Conservation (phyloP, 2,888 invertebrate genomes). For the Rhabditoides inermis region DNA sequence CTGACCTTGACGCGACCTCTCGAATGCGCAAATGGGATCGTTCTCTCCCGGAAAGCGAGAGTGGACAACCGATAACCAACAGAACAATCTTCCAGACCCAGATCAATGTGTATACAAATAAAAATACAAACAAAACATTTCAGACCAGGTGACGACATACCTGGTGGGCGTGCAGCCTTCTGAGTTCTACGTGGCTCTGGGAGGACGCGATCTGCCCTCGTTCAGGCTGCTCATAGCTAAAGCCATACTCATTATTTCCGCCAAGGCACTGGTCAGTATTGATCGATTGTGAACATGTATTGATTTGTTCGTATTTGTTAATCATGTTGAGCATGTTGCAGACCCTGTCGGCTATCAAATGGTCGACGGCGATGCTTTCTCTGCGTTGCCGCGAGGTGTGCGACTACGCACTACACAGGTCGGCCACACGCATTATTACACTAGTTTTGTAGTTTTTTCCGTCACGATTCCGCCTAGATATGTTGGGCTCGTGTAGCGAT, state of each 20-base stretch:
- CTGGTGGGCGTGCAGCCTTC: constrained; percentile 59
- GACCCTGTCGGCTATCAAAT: constrained; percentile 55
- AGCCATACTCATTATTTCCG: constrained; percentile 52
- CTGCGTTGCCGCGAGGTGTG: constrained; percentile 57
- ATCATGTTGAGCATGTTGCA: constrained; percentile 44
- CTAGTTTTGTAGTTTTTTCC: no score
- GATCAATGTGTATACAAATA: no score
- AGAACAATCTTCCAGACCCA: no score
- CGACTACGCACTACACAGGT: no score
- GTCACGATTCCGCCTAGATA: no score
- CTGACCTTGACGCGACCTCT: neutral
- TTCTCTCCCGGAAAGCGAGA: neutral
- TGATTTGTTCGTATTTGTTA: constrained; percentile 32
- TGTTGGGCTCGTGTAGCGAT: no score
- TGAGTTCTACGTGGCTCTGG: constrained; percentile 58
- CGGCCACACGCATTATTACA: no score
- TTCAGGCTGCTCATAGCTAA: constrained; percentile 53
- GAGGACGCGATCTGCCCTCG: constrained; percentile 49
- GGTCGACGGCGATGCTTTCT: constrained; percentile 56
- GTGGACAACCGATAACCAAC: no score
- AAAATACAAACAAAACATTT: constrained; percentile 10
- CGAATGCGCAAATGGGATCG: neutral
- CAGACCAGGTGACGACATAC: constrained; percentile 59
- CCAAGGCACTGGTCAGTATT: constrained; percentile 41
- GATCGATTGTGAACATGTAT: constrained; percentile 30